A percentile compares a stretch with the other conserved stretches of the same genome.
phyloP scores from a whole-genome alignment of 1,140 invertebrate species.

The Atta texana region DNA sequence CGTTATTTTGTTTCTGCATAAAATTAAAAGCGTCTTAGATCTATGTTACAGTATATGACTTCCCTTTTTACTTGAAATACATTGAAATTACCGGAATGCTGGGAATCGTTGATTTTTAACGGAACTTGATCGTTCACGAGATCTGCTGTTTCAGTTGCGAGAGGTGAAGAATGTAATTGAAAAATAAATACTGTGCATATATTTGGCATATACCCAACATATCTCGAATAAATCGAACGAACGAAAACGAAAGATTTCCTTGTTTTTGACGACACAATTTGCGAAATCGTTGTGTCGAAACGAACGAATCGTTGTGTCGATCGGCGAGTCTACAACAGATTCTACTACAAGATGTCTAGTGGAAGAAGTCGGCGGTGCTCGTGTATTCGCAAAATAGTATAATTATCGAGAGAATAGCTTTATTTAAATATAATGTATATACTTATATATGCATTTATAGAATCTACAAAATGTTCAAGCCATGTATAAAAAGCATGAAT shows the following conservation, averaged over 20 bases:
- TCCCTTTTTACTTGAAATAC: neutral
- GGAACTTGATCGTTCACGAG: neutral
- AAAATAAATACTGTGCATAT: too few species aligned
- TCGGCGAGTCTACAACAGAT: neutral
- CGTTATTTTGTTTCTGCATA: neutral
- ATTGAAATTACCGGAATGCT: neutral
- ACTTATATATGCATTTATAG: constrained; percentile 60
- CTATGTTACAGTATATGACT: neutral
- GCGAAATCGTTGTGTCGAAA: too few species aligned
- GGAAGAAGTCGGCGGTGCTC: constrained; percentile 28
- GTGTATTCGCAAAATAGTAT: constrained; percentile 37
- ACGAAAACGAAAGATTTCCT: constrained; percentile 5
- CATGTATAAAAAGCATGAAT: constrained; percentile 56
- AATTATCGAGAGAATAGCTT: constrained; percentile 51
- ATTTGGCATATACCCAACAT: constrained; percentile 25
- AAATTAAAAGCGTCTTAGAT: neutral
- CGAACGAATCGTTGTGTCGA: neutral
- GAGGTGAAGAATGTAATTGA: neutral
- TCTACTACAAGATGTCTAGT: constrained; percentile 22
- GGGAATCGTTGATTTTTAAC: constrained; percentile 12
- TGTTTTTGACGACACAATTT: constrained; percentile 29
- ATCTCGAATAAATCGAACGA: constrained; percentile 24
- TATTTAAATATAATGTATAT: constrained; percentile 62
- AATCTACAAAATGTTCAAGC: constrained; percentile 52
- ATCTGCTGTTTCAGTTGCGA: neutral